Percentiles rank a stretch among this genome's conserved stretches.
Evolutionary conservation across 1,140 invertebrate genomes (phyloP).

Genomic region (Cheumatopsyche charites): DNA sequence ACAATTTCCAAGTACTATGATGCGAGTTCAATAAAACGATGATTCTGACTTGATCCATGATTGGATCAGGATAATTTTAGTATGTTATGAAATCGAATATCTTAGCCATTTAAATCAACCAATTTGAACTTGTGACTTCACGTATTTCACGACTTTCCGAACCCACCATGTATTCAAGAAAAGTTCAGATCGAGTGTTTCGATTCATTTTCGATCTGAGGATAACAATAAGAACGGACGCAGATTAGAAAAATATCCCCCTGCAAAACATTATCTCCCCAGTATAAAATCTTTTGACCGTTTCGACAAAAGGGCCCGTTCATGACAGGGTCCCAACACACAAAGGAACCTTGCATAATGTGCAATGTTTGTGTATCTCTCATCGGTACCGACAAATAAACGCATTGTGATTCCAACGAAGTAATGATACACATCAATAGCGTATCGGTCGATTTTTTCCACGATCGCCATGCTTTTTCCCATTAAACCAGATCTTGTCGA

Average conservation of each 20-base stretch:
- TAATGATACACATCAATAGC: conserved; percentile 11
- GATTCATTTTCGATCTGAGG: conserved; percentile 39
- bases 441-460: too few relatives aligned
- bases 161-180: conserved; percentile 4
- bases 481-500: too few relatives aligned
- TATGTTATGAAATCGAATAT: too few relatives aligned
- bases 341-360: conserved; percentile 39
- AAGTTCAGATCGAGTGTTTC: conserved; percentile 22
- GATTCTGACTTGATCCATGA: too few relatives aligned
- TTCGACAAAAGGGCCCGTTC: conserved; percentile 18
- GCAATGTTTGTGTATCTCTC: conserved; percentile 23
- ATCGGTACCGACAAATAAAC: conserved; percentile 14
- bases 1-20: too few relatives aligned
- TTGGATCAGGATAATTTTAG: too few relatives aligned
- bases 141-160: too few relatives aligned
- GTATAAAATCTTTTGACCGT: not conserved
- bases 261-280: not conserved
- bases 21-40: too few relatives aligned
- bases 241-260: conserved; percentile 40
- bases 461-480: too few relatives aligned
- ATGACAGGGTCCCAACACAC: conserved; percentile 18
- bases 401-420: not conserved
- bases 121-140: too few relatives aligned
- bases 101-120: too few relatives aligned
- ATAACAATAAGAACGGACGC: conserved; percentile 38